phyloP scores from a whole-genome alignment of 1,140 invertebrate genomes.

The Heliothis virescens region DNA sequence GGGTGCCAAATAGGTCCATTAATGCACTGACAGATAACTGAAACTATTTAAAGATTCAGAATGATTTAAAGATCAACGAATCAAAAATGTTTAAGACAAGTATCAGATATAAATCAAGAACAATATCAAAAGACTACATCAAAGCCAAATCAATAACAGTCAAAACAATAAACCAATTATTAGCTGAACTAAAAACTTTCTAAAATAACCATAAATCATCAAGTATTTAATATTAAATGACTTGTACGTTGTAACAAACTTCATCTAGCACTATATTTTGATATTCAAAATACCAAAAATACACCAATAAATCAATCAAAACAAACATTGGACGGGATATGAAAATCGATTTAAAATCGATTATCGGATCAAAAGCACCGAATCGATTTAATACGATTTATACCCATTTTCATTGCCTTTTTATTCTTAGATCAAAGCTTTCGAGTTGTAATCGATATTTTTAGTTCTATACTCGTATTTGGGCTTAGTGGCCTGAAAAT shows the following conservation, averaged over 20 bases:
- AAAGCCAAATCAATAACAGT: slow-evolving; percentile 6
- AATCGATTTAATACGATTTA: slow-evolving; percentile 58
- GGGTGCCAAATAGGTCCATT: too few relatives aligned
- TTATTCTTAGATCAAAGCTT: slow-evolving; percentile 54
- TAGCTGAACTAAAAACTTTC: slow-evolving; percentile 2
- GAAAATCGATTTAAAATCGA: slow-evolving; percentile 47
- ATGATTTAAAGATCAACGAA: too few relatives aligned
- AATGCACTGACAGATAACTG: too few relatives aligned
- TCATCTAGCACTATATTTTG: slow-evolving; percentile 13
- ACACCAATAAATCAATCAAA: slow-evolving; percentile 23
- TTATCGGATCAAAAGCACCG: slow-evolving; percentile 56
- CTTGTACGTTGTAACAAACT: not conserved
- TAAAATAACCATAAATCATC: slow-evolving; percentile 14
- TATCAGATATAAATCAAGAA: not conserved
- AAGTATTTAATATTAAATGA: slow-evolving; percentile 19
- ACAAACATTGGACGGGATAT: slow-evolving; percentile 38
- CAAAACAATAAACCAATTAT: not conserved
- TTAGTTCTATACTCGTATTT: slow-evolving; percentile 24
- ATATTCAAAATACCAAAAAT: slow-evolving; percentile 3
- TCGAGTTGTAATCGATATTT: slow-evolving; percentile 37
- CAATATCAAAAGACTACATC: not conserved
- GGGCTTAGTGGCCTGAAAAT: slow-evolving; percentile 26
- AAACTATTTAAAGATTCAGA: too few relatives aligned
- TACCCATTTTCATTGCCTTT: slow-evolving; percentile 36
- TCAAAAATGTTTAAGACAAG: too few relatives aligned